Base-by-base conservation (phyloP, 2,113 vertebrate genomes). In the Cebidichthys violaceus region DNA sequence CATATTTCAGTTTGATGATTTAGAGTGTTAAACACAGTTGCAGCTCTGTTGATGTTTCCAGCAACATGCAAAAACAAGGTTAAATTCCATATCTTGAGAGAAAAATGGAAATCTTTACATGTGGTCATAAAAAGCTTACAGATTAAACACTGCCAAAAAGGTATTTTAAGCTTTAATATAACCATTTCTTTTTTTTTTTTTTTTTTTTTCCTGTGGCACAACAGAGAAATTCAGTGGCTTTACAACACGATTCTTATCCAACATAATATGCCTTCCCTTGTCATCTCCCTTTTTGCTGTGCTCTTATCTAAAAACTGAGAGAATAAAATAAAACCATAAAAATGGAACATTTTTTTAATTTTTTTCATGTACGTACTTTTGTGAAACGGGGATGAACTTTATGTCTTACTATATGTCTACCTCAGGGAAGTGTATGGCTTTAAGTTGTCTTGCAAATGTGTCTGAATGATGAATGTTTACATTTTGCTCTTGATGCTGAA, bases 401-500 rank as follows among this genome's bases (percentile, higher is more conserved):
- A 86, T 86, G 86, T 87, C 50, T 89, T 62, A 83, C 76, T 75
- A 27, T 83, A 89, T 88, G 88, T 91, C 75, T 91, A 90, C 91
- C 91, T 92, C 90, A 85, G 90, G 92, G 85, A 92, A 94, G 88
- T 93, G 90, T 94, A 95, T 95, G 95, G 95, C 95, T 96, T 94
- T 92, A 93, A 89, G 89, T 92, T 88, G 84, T 91, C 85, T 93
- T 71, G 91, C 89, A 87, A 90, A 91, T 89, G 88, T 82, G 89
- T 64, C 86, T 83, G 86, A 90, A 92, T 47, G 83, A 94, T 87
- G 86, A 91, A 94, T 88, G 87, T 84, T 91, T 89, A 91, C 90
- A 92, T 86, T 92, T 93, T 92, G 79, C 92, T 93, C 90, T 94
- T 82, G 85, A 89, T 90, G 91, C 89, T 79, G 76, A 87, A 89